Conservation (phyloP, 2,797 vertebrate species). For the Streptopelia turtur region DNA sequence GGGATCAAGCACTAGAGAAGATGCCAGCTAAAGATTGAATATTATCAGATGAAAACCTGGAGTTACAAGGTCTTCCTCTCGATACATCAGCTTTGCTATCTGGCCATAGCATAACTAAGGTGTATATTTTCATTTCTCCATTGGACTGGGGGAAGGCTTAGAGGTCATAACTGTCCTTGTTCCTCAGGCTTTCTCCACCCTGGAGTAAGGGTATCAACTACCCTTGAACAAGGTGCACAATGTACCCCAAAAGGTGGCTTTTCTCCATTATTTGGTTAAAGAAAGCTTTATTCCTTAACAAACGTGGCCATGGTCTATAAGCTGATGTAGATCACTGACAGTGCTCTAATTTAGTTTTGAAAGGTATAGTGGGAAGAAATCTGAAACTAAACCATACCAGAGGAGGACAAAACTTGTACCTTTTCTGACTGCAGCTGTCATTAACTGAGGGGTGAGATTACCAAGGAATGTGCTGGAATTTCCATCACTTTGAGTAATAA, state of each 20-base stretch:
- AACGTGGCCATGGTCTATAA: background rate
- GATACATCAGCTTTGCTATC: background rate
- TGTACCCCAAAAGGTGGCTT: background rate
- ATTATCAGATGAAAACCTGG: background rate
- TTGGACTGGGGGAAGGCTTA: background rate
- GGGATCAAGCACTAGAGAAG: background rate
- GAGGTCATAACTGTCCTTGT: background rate
- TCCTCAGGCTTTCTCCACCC: background rate
- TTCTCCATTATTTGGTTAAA: background rate
- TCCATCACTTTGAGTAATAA: background rate
- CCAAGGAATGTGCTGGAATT: background rate
- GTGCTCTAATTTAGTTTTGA: background rate
- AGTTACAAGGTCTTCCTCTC: background rate
- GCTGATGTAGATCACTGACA: rapidly evolving
- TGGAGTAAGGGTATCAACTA: background rate
- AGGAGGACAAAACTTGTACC: background rate
- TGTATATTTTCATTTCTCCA: background rate
- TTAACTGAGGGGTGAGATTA: background rate
- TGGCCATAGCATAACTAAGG: background rate
- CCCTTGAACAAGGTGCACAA: background rate
- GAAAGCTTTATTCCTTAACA: background rate
- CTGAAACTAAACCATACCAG: background rate
- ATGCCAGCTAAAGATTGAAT: background rate
- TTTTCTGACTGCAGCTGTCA: background rate
- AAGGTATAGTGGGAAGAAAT: background rate